Evolutionary conservation across 1,140 invertebrate species (phyloP).

Genomic region (Ostrea edulis): DNA sequence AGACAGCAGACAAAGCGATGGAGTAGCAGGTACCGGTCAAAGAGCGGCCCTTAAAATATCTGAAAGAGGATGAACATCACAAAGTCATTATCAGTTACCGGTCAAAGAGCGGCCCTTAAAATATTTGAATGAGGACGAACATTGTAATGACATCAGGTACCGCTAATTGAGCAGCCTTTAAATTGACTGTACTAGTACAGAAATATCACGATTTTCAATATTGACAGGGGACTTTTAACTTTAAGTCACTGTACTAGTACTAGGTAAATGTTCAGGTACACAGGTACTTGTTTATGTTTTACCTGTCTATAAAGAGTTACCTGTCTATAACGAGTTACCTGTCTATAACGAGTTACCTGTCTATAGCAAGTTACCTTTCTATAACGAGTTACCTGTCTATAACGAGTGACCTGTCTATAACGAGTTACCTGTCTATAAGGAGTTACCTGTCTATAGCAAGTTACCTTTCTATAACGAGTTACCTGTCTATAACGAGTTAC

Average conservation of each 20-base stretch:
- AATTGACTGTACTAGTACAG: not conserved
- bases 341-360: too few species aligned
- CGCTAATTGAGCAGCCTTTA: not conserved
- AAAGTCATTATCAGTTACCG: conserved; percentile 72
- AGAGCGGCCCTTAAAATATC: conserved; percentile 77
- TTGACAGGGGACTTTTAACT: too few species aligned
- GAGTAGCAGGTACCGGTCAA: conserved; percentile 79
- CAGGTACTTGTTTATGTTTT: too few species aligned
- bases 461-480: not conserved
- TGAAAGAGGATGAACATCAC: conserved; percentile 58
- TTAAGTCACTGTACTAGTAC: too few species aligned
- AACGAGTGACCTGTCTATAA: too few species aligned
- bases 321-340: too few species aligned
- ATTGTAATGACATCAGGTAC: not conserved
- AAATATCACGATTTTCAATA: not conserved
- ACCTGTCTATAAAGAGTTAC: too few species aligned
- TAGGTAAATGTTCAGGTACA: too few species aligned
- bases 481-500: not conserved
- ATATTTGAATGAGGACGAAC: conserved; percentile 68
- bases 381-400: too few species aligned
- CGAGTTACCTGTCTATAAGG: too few species aligned
- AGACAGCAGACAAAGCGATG: conserved; percentile 75
- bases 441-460: too few species aligned
- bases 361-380: too few species aligned
- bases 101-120: conserved; percentile 78